Evolutionary conservation across 2,113 vertebrate genomes (phyloP), one percentile per base, ranked within the genome.

Genomic region (Helogale parvula): DNA sequence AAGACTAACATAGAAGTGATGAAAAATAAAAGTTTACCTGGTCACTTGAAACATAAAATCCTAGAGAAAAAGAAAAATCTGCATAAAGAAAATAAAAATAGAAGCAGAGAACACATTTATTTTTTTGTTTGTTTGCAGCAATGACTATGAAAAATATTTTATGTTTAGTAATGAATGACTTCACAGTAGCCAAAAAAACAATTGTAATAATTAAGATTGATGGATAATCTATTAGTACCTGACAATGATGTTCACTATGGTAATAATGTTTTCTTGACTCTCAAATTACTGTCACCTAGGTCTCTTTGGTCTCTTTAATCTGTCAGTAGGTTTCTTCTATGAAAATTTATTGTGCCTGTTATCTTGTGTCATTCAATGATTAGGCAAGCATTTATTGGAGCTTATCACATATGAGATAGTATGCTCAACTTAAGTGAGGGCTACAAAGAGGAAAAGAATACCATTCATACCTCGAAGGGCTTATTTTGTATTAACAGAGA

Each of bases 281-380:
- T 12, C 69, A 63, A 54, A 88, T 84, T 81, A 81, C 50, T 47
- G 63, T 95, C 79, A 68, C 2, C 33, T 25, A 86, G 33, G 29
- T 79, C 50, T 79, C 77, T 33, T 68, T 57, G 4, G 10, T 72
- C 31, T 71, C 19, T 33, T 85, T 50, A 76, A 25, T 94, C 57
- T 93, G 17, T 79, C 25, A 41, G 11, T 47, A 95, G 7, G 23
- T 77, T 25, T 84, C 6, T 69, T 88, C 33, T 66, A 66, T 80
- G 88, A 91, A 66, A 77, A 93, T 77, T 87, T 96, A 92, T 66
- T 95, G 35, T 29, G 31, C 4, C 27, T 47, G 10, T 93, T 91
- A 83, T 38, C 35, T 72, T 65, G 23, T 77, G 50, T 88, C 50
- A 23, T 21, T 93, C 41, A 45, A 17, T 69, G 41, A 11, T 50